Conservation (phyloP, 2,888 invertebrate genomes). For the Herminia tarsipennalis region DNA sequence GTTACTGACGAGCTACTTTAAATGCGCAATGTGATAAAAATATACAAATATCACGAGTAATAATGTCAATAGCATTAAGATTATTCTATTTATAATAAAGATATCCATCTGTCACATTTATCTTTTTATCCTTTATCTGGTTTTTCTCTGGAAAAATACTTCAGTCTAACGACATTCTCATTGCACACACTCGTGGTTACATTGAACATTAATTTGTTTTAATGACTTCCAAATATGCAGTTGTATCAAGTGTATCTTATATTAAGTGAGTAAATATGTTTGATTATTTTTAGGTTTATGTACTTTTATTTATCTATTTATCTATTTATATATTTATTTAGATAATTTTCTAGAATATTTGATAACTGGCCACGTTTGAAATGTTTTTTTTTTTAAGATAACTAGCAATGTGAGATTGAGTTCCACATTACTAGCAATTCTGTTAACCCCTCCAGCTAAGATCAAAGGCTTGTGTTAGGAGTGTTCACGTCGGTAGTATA, state of each 20-base stretch:
- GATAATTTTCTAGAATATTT: too few relatives aligned
- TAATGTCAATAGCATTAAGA: too few relatives aligned
- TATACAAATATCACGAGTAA: too few relatives aligned
- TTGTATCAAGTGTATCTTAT: slow-evolving; percentile 35
- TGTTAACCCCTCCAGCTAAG: too few relatives aligned
- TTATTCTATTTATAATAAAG: slow-evolving; percentile 39
- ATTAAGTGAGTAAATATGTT: slow-evolving; percentile 39
- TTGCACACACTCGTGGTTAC: slow-evolving; percentile 17
- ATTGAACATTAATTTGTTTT: slow-evolving; percentile 21
- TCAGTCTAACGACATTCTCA: slow-evolving; percentile 34
- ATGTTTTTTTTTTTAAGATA: too few relatives aligned
- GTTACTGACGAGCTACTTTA: too few relatives aligned
- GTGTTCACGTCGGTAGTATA: too few relatives aligned
- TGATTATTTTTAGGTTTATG: not conserved
- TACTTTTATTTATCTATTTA: not conserved
- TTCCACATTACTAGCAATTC: too few relatives aligned
- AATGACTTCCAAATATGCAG: slow-evolving; percentile 50
- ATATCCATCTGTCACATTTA: slow-evolving; percentile 35
- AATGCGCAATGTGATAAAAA: slow-evolving; percentile 44
- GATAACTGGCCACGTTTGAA: too few relatives aligned
- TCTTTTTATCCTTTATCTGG: slow-evolving; percentile 40
- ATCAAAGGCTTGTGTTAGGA: too few relatives aligned
- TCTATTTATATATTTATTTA: not conserved
- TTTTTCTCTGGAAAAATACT: slow-evolving; percentile 24
- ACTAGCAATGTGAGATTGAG: too few relatives aligned